phyloP scores from a whole-genome alignment of 2,888 invertebrate genomes.

The Nasonovia ribisnigri region DNA sequence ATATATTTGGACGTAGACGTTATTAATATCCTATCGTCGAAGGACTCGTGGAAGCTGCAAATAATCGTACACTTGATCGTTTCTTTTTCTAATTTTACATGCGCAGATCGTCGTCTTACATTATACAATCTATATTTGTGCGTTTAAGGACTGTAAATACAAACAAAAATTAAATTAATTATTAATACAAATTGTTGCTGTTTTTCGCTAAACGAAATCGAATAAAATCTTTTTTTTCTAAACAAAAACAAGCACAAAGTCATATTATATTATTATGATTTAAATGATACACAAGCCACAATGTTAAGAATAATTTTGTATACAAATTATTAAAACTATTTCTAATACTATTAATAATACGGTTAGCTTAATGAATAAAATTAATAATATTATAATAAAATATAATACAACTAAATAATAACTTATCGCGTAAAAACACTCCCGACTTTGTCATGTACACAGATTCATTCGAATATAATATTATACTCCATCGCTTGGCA shows the following conservation, averaged over 20 bases:
- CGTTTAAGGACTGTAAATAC: constrained; percentile 29
- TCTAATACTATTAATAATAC: not conserved
- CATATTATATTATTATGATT: not conserved
- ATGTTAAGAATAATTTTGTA: constrained; percentile 30
- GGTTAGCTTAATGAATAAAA: constrained; percentile 8
- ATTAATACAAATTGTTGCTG: not conserved
- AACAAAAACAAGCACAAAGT: not conserved
- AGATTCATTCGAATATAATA: not conserved
- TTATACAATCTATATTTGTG: not conserved
- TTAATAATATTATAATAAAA: constrained; percentile 19
- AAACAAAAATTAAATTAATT: not conserved
- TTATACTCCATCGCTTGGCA: constrained; percentile 20
- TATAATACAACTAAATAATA: constrained; percentile 31
- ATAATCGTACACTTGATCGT: constrained; percentile 3
- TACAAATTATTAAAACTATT: constrained; percentile 35
- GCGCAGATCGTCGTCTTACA: constrained; percentile 3
- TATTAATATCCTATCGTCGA: not conserved
- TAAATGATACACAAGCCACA: not conserved
- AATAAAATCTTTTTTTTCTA: constrained; percentile 2
- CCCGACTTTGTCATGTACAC: not conserved
- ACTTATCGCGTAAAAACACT: constrained; percentile 43
- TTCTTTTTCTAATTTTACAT: not conserved
- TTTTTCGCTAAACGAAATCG: constrained; percentile 35
- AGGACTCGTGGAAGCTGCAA: not conserved
- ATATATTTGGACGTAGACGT: not conserved